Evolutionary conservation across 2,797 vertebrate genomes (phyloP).

Genomic region (Petrocephalus sullivani): DNA sequence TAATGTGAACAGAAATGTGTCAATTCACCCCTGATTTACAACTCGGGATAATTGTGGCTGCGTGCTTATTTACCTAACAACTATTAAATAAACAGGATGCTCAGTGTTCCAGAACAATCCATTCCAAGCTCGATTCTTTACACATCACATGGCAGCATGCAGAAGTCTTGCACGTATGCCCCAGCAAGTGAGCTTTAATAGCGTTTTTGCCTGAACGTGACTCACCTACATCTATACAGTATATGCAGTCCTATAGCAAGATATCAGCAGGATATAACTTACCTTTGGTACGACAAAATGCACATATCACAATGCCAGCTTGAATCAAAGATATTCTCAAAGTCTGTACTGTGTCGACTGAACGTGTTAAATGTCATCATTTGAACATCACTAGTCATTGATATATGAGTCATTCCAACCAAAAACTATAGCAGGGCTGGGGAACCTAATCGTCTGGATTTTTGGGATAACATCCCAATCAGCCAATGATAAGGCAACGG

Average conservation of each 20-base stretch:
- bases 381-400: background rate
- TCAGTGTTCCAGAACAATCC: conserved; percentile 2
- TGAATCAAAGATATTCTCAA: background rate
- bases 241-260: background rate
- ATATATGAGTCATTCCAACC: background rate
- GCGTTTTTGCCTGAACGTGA: background rate
- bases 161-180: background rate
- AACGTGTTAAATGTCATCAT: background rate
- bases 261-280: background rate
- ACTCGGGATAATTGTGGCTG: background rate
- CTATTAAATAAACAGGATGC: background rate
- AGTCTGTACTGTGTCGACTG: background rate
- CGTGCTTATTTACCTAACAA: background rate
- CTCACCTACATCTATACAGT: background rate
- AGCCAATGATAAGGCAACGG: background rate
- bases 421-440: background rate
- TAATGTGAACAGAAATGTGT: background rate
- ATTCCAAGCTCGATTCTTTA: background rate
- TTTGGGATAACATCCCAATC: background rate
- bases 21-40: background rate
- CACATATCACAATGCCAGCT: background rate
- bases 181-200: background rate
- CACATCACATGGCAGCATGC: background rate
- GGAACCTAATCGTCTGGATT: background rate
- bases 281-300: background rate